Evolutionary conservation across 1,140 invertebrate species (phyloP).

Genomic region (Pseudomyrmex sp.): DNA sequence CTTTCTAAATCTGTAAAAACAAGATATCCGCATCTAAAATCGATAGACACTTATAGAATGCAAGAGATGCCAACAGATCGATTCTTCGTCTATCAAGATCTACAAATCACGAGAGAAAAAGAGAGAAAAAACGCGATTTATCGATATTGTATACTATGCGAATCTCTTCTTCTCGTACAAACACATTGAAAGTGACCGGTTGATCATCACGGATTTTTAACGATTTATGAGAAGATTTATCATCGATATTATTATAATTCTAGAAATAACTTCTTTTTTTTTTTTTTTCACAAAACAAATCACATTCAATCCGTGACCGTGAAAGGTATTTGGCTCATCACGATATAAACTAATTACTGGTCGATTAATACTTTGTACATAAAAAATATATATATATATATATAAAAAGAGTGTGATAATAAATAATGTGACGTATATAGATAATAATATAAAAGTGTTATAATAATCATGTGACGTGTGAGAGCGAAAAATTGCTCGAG

Average conservation of each 20-base stretch:
- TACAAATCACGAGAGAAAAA: slow-evolving; percentile 23
- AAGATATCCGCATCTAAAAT: slow-evolving; percentile 19
- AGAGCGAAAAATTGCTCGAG: slow-evolving; percentile 47
- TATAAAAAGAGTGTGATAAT: not conserved
- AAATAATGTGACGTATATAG: slow-evolving; percentile 1
- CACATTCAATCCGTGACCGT: not conserved
- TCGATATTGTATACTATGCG: slow-evolving; percentile 16
- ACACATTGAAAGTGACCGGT: not conserved
- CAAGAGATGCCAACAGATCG: slow-evolving; percentile 19
- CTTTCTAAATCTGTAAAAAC: slow-evolving; percentile 46
- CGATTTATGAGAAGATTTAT: slow-evolving; percentile 10
- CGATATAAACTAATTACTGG: too few relatives aligned
- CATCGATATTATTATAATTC: not conserved
- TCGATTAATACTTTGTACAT: not conserved
- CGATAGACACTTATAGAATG: slow-evolving; percentile 40
- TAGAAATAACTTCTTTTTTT: not conserved
- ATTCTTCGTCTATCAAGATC: slow-evolving; percentile 25
- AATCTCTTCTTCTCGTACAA: not conserved
- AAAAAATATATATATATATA: too few relatives aligned
- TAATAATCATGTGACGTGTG: slow-evolving; percentile 22
- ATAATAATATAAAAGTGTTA: not conserved
- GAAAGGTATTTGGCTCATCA: slow-evolving; percentile 6
- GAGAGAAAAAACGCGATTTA: not conserved
- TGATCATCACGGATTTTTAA: not conserved
- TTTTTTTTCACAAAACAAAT: not conserved